Base-by-base conservation (phyloP, 30 jellyfish, hydroid and myxozoan species). In the Turritopsis dohrnii region DNA sequence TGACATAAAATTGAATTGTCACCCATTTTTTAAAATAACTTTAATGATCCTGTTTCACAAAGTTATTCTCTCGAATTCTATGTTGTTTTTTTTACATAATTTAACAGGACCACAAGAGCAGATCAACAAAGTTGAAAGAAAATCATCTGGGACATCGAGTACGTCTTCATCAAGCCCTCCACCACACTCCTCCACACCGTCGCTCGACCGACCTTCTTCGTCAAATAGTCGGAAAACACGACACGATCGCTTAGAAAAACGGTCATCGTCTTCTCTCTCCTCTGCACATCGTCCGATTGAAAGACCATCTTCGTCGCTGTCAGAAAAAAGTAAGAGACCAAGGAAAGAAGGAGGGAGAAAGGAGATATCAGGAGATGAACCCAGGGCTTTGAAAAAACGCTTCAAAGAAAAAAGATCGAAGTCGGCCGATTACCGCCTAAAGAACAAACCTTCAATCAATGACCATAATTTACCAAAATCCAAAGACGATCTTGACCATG, bases 401-500 rank as follows among this genome's bases (percentile, higher is more conserved):
- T 21, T 29, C 28, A 74, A 74, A 74, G 83, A 74, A 17, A 26
- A 29, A 24, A 26, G 83, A 22, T 74, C 83, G 9, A 74, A 74
- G n/a, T 74, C 83, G 53, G 83, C 65, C 27, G 83, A 74, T 24
- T 74, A 23, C 65, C 83, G 83, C 24, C 83, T 16, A 27, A 74
- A 74, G 24, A 26, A 52, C 18, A 26, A 30, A 74, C 72, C 17
- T 29, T 16, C 65, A 23, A n/a, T 74, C 24, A 18, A 19, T 74
- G 83, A 74, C 24, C n/a, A n/a, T n/a, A 74, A 30, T 24, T n/a
- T 74, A 26, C 83, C 83, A 52, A 74, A n/a, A 74, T 74, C 83
- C 3, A 74, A 74, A 74, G 83, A 74, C 24, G 83, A 74, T 24
- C 41, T 74, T 13, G 83, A 74, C 24, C 65, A 21, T 13, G 83